A percentile compares a stretch with the other conserved stretches of the same genome.
phyloP scores from a whole-genome alignment of 2,113 vertebrate species.

The Lasiurus cinereus region DNA sequence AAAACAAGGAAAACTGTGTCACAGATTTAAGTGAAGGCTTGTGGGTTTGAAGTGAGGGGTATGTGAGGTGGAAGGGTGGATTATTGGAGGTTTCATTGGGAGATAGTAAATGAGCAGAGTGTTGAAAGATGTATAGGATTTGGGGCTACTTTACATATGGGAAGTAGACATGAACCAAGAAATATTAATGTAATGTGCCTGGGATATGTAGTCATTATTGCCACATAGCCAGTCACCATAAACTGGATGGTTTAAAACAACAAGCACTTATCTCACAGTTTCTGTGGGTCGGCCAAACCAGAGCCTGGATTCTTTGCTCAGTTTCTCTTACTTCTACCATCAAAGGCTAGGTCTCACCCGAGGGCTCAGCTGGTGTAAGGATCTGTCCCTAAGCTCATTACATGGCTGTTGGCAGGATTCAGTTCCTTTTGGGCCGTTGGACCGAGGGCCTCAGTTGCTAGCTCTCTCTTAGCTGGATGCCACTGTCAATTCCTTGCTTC shows the following conservation, averaged over 20 bases:
- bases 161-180: neutral
- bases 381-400: neutral
- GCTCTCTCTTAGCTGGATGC: neutral
- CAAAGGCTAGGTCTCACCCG: neutral
- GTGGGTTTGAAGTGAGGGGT: neutral
- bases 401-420: neutral
- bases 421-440: neutral
- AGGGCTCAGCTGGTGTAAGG: neutral
- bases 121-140: neutral
- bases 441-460: neutral
- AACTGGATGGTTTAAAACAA: neutral
- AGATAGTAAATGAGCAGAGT: neutral
- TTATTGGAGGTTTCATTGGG: neutral
- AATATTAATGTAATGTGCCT: neutral
- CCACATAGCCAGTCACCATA: neutral
- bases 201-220: neutral
- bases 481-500: neutral
- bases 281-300: neutral
- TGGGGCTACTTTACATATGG: neutral
- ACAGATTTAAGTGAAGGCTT: neutral
- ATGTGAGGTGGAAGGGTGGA: neutral
- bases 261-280: neutral
- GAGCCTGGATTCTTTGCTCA: neutral
- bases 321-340: neutral
- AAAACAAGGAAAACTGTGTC: neutral